Conservation (phyloP, 2,797 vertebrate genomes). For the Uromys caudimaculatus region DNA sequence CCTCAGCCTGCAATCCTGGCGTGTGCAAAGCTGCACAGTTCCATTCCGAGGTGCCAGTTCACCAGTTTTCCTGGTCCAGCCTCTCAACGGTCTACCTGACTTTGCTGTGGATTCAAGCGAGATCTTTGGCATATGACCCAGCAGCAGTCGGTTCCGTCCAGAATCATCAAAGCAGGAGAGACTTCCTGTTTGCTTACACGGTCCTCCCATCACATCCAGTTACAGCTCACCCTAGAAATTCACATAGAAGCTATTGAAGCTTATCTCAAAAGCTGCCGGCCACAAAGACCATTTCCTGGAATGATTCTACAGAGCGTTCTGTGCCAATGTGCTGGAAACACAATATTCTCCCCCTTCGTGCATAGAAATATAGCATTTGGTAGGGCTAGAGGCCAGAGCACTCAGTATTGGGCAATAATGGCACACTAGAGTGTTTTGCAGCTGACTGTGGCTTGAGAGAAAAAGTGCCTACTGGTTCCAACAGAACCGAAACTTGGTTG, state of each 20-base stretch:
- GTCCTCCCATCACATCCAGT: constrained; percentile 38
- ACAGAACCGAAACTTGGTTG: constrained; percentile 39
- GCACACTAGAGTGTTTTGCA: constrained; percentile 69
- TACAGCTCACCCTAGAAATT: constrained; percentile 36
- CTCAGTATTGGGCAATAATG: constrained; percentile 53
- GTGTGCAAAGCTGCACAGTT: constrained; percentile 9
- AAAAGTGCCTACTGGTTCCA: constrained; percentile 57
- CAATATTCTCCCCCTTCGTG: neutral
- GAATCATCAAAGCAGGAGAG: constrained; percentile 24
- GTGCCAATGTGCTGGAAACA: constrained; percentile 3
- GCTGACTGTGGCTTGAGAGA: constrained; percentile 67
- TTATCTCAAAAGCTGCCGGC: constrained; percentile 3
- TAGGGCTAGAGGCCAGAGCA: constrained; percentile 60
- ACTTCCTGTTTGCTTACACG: constrained; percentile 41
- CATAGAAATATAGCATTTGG: constrained; percentile 49
- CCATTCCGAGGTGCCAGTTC: constrained; percentile 14
- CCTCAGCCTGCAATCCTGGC: neutral
- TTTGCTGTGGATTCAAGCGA: neutral
- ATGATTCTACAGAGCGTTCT: constrained; percentile 39
- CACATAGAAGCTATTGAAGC: constrained; percentile 51
- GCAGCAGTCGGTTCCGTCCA: neutral
- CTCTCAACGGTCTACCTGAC: neutral
- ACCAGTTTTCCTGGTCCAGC: neutral
- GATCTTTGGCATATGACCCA: neutral
- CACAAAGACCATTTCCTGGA: neutral